Base-by-base conservation (phyloP, 2,113 vertebrate species). In the Phoenicopterus ruber region DNA sequence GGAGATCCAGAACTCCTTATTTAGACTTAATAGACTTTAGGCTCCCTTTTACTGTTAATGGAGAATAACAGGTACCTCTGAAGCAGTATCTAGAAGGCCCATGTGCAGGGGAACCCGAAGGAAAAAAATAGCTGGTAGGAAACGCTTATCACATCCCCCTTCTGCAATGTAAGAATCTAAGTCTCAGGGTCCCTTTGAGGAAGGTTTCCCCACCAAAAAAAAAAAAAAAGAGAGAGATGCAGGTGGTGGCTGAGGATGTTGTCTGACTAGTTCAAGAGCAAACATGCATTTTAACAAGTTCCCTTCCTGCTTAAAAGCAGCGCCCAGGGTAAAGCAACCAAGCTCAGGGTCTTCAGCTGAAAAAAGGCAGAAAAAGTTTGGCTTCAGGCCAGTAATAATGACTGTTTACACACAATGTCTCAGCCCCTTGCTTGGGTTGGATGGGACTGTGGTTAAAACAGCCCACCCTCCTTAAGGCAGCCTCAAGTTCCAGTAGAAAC, bases 71-170 rank as follows among this genome's bases (percentile, higher is more conserved):
- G 19, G 7, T 62, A 40, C 11, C n/a, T 66, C 8, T 63, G 32
- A 92, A 71, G 20, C 26, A 78, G 4, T 67, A 34, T 70, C 26
- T 65, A 61, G 20, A 73, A 73, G 70, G 31, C 5, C 36, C 1
- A 0, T 25, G 17, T 81, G 13, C 0, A 0, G 15, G 22, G 50
- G 10, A 34, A 81, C 24, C 19, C 12, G 49, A 83, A 59, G 14
- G 21, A 40, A 61, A 73, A 47, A 17, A 71, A n/a, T 25, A 86
- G 36, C 9, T 78, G 20, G 4, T 81, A 38, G 46, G 46, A 66
- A 86, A 72, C 6, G 4, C 28, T 78, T 12, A n/a, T 38, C 46
- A 31, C 36, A 22, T 36, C 15, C 9, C 11, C 5, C 65, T 86
- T 63, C 40, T 57, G 36, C 76, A 78, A 2, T 36, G 16, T 83